A percentile compares a stretch with the other conserved stretches of the same genome.
phyloP scores from a whole-genome alignment of 2,797 vertebrate species.

The Clarias platycephalus region DNA sequence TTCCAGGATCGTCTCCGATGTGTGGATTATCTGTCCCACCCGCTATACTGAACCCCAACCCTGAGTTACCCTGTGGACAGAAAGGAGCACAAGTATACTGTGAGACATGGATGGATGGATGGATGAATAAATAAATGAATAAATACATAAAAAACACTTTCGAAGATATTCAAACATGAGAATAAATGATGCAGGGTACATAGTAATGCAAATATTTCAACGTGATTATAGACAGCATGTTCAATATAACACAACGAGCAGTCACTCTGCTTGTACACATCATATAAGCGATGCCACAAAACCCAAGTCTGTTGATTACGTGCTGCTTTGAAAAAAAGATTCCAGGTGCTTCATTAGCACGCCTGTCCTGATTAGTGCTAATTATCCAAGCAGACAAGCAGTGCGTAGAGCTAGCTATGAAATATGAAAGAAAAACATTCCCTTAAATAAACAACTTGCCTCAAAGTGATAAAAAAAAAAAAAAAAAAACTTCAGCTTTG shows the following conservation, averaged over 20 bases:
- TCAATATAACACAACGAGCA: background rate
- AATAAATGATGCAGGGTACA: background rate
- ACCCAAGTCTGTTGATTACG: background rate
- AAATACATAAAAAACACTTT: too few relatives aligned
- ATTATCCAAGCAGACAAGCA: conserved; percentile 13
- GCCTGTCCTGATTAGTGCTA: background rate
- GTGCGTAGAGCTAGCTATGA: background rate
- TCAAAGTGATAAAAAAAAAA: background rate
- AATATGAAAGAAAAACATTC: background rate
- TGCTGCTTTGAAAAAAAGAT: conserved; percentile 5
- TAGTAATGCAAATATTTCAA: background rate
- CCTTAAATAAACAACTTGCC: background rate
- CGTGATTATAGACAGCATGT: background rate
- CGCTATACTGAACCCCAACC: conserved; percentile 95
- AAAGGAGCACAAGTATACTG: conserved; percentile 29
- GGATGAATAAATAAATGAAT: too few relatives aligned
- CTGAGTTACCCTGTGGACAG: conserved; percentile 89
- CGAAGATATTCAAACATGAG: background rate
- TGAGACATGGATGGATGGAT: background rate
- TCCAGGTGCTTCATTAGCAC: conserved; percentile 9
- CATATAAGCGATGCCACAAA: background rate
- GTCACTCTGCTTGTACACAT: background rate
- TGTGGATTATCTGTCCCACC: conserved; percentile 97
- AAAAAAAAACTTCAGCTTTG: background rate
- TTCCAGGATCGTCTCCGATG: conserved; percentile 94